These are phyloP conservation scores for Danionella dracula DNA, from an alignment of 2,797 vertebrate species.

Conservation along the genomic window DNA sequence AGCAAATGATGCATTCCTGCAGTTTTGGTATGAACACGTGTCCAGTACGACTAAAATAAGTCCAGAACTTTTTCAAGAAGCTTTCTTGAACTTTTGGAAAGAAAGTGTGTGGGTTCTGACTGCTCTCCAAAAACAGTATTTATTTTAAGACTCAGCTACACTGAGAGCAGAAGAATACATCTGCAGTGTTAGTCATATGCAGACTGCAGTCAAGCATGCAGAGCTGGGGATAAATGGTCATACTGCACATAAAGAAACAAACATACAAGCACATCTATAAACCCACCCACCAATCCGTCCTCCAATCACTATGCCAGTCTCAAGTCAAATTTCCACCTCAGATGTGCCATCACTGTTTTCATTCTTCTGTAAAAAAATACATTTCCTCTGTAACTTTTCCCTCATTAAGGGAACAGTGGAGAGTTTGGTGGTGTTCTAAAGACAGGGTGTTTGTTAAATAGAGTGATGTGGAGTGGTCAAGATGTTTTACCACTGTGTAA, in stretches of 20 bases:
- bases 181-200: constrained; percentile 25
- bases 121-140: constrained; percentile 57
- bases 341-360: constrained; percentile 10
- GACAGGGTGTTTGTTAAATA: constrained; percentile 25
- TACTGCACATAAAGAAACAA: not conserved
- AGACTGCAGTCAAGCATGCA: constrained; percentile 12
- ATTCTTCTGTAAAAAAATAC: constrained; percentile 2
- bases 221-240: not conserved
- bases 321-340: not conserved
- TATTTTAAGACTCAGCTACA: constrained; percentile 26
- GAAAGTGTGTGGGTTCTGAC: constrained; percentile 36
- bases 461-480: constrained; percentile 20
- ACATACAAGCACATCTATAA: no score
- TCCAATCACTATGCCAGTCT: not conserved
- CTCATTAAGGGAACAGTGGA: constrained; percentile 12
- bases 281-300: not conserved
- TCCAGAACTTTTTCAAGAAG: not conserved
- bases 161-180: not conserved
- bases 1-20: not conserved
- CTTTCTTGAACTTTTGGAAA: not conserved
- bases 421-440: constrained; percentile 15
- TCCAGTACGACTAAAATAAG: not conserved
- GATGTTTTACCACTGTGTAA: constrained; percentile 28
- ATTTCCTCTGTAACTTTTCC: not conserved
- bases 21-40: not conserved